Percentiles rank a stretch among this genome's conserved stretches.
Conservation (phyloP, 2,888 invertebrate genomes). For the Dichetophora obliterata region DNA sequence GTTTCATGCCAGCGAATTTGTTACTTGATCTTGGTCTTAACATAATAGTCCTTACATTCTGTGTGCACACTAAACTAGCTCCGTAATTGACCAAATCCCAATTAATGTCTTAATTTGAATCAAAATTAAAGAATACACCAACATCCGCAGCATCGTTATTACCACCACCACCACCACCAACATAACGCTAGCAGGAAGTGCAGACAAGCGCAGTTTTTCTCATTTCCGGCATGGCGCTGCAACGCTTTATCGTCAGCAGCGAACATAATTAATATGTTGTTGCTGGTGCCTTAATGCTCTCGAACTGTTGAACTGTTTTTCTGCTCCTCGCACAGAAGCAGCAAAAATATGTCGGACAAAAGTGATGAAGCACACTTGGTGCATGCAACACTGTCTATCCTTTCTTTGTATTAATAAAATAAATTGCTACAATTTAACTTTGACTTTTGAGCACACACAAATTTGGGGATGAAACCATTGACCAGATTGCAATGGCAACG, state of each 20-base stretch:
- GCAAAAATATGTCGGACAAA: too few species aligned
- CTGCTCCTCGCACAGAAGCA: too few species aligned
- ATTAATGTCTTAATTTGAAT: conserved; percentile 9
- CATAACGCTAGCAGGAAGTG: not conserved
- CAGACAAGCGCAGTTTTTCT: not conserved
- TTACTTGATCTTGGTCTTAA: too few species aligned
- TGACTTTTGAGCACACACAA: too few species aligned
- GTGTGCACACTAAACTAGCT: not conserved
- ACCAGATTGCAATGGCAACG: too few species aligned
- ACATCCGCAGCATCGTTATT: not conserved
- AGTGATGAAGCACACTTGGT: too few species aligned
- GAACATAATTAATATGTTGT: not conserved
- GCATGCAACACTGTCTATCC: conserved; percentile 7
- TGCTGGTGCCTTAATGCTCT: not conserved
- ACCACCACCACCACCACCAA: too few species aligned
- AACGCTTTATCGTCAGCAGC: not conserved
- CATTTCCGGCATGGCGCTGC: not conserved
- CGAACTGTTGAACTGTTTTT: too few species aligned
- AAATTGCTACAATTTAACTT: too few species aligned
- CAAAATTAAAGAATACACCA: not conserved
- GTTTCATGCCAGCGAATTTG: too few species aligned
- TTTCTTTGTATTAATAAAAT: not conserved
- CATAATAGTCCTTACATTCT: too few species aligned
- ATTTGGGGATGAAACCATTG: too few species aligned
- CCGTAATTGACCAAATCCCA: not conserved